Evolutionary conservation across 1,140 invertebrate genomes (phyloP), one percentile per base, ranked within the genome.

Genomic region (Schmidtea mediterranea): DNA sequence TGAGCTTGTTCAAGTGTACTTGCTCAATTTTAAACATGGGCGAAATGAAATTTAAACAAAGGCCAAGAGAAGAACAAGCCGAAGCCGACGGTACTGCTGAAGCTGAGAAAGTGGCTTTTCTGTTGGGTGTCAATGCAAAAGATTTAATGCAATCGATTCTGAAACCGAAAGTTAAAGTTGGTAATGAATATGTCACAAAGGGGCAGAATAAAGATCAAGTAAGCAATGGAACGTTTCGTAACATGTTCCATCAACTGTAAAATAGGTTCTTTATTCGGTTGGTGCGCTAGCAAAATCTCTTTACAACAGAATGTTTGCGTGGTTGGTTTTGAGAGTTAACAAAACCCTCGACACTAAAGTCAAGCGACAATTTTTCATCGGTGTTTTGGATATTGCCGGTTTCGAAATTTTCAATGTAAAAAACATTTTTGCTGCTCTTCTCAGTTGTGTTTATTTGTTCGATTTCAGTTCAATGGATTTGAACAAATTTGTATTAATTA

Each of bases 401-500:
- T 97, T 97, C 71, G 90, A 97, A 73, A 95, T 95, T 73, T 95
- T 97, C 76, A 87, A 94, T 72, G 86, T 89, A 74, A 86, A 81
- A 36, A 82, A 82, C 62, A 81, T 40, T 15, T 40, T 16, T 40
- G n/a, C 15, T 16, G 19, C 3, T 40, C 15, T 5, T 40, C 3
- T 40, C n/a, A 5, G 3, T 15, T 3, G 8, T 6, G 5, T 40
- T 6, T 6, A 40, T 40, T 46, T 46, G 47, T 46, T 49, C 37
- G 16, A 50, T 52, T 71, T 66, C 73, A 90, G 84, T 90, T 72
- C 76, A 95, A 95, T 75, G 81, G 84, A 70, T 95, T 97, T 75
- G 89, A 97, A 73, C 90, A 97, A 72, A 75, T 97, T 66, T 97
- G 89, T 74, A 97, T 97, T 77, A 97, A 97, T 77, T 95, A 92